Conservation (phyloP, 2,888 invertebrate species). For the Cephus pygmeus region DNA sequence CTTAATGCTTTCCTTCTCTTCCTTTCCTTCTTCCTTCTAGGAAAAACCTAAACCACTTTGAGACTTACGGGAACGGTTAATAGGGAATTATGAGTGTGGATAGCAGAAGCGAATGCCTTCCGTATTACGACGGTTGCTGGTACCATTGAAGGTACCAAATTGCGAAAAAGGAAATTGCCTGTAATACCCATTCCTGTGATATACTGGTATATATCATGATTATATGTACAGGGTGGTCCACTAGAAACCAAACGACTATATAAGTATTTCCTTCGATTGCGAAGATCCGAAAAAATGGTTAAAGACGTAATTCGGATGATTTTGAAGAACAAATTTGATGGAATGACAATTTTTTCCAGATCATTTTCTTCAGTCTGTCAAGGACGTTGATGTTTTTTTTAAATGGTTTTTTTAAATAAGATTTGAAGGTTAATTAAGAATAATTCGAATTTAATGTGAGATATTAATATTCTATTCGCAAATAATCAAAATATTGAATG, state of each 20-base stretch:
- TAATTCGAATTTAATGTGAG: too few species aligned
- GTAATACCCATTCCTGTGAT: background rate
- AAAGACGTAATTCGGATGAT: background rate
- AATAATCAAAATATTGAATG: too few species aligned
- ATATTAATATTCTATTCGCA: too few species aligned
- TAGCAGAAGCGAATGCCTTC: constrained; percentile 28
- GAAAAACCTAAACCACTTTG: background rate
- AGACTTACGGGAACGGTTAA: constrained; percentile 40
- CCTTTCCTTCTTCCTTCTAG: background rate
- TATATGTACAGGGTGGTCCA: background rate
- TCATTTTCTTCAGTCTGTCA: too few species aligned
- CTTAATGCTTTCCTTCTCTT: background rate
- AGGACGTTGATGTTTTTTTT: too few species aligned
- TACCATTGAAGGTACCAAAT: background rate
- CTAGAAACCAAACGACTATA: background rate
- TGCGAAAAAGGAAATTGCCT: background rate
- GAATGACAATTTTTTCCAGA: too few species aligned
- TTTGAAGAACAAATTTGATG: background rate
- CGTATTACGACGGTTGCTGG: constrained; percentile 23
- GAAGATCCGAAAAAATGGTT: background rate
- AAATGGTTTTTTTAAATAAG: too few species aligned
- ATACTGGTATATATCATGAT: background rate
- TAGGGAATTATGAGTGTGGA: constrained; percentile 52
- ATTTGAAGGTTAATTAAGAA: too few species aligned
- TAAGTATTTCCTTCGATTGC: background rate